These are phyloP conservation scores for Pomacea maculata DNA, from an alignment of 1,140 invertebrate genomes.

Conservation along the genomic window DNA sequence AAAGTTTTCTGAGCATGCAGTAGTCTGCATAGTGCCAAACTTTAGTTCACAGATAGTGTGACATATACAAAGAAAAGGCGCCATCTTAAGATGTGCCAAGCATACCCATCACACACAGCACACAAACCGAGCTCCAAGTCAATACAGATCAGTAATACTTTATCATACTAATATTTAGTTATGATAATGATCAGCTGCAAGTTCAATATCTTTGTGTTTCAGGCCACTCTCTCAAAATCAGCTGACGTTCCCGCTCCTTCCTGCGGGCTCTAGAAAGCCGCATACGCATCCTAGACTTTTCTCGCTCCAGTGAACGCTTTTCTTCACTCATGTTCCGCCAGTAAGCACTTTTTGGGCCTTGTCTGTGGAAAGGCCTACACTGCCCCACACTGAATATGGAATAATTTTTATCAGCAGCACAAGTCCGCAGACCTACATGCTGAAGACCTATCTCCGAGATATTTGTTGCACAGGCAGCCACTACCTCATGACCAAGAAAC, in stretches of 20 bases:
- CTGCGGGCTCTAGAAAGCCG: neutral
- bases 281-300: conserved; percentile 4
- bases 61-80: no score
- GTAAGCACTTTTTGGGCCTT: neutral
- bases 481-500: neutral
- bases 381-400: neutral
- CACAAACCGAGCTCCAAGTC: no score
- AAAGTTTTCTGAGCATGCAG: no score
- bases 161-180: no score
- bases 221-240: no score
- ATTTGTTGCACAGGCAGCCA: conserved; percentile 1
- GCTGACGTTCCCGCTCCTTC: neutral
- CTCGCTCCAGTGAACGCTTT: neutral
- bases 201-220: no score
- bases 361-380: neutral
- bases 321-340: conserved; percentile 9
- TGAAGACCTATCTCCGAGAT: neutral
- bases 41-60: no score
- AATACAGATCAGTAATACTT: no score
- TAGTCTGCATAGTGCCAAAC: no score
- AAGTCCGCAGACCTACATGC: neutral
- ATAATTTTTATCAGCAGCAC: neutral
- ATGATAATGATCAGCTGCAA: no score
- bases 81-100: no score
- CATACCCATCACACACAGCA: no score